Base-by-base conservation (phyloP, 2,797 vertebrate species). In the Coregonus sp. region DNA sequence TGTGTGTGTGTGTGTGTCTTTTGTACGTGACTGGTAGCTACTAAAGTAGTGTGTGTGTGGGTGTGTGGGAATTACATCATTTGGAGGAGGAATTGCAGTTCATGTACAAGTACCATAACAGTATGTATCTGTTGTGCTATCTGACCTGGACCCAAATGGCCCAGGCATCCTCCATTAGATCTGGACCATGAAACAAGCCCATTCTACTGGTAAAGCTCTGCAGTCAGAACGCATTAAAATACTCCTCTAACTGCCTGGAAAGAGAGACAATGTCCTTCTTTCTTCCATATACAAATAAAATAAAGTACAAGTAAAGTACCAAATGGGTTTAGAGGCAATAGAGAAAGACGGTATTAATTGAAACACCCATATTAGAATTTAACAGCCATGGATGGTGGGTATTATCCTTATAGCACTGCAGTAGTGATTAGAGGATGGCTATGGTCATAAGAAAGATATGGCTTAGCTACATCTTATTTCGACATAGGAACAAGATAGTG, bases 331-430 rank as follows among this genome's bases (percentile, higher is more conserved):
- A 84, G 78, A 73, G 88, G 59, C 78, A 54, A 88, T 85, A 75
- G 77, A 82, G 82, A 86, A 77, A 82, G 70, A 85, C 83, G 50
- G 82, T 79, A 88, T 91, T 90, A 91, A 92, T 87, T 89, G 82
- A 91, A 91, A 90, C 74, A 15, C 74, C 79, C 63, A 54, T 87
- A 92, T 92, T 90, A 87, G 85, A 89, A 88, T 91, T 87, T 86
- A 86, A 89, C 85, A 77, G 86, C 81, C 52, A 81, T 66, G 75
- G 75, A 80, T 80, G 75, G 40, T 0, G 9, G 40, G 9, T 2
- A 47, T 47, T 83, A 78, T 29, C 29, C 52, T 59, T 20, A 40
- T 33, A n/a, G 33, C 59, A 20, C 54, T 61, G 72, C 54, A 73
- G 71, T 56, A 29, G 51, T 73, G 9, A 73, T 73, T 59, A 29